Base-by-base conservation (phyloP, 2,888 invertebrate genomes). In the Elaeidobius kamerunicus region DNA sequence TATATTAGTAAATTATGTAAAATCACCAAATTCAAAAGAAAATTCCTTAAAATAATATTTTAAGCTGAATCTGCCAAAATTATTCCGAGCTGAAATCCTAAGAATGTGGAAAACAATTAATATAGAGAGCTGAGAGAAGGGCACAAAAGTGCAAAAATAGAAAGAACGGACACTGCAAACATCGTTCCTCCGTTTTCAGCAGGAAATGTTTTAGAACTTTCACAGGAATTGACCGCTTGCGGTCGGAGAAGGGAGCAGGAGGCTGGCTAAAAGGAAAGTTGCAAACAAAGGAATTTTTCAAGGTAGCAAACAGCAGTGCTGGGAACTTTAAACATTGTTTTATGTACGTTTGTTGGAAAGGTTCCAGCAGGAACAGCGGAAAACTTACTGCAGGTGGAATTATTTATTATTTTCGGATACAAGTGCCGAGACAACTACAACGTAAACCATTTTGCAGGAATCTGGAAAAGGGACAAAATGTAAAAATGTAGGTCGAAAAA, bases 161-260 rank as follows among this genome's bases (percentile, higher is more conserved):
- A 54, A 60, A 60, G 55, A 60, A 56, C 58, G 50, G 55, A 44
- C 53, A 56, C 55, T 53, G 55, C 44, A 47, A 56, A 50, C 51
- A 49, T 55, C 45, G 49, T 53, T 48, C 56, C 45, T 57, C 61
- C 65, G 66, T 66, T 66, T n/a, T 65, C 63, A 62, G 65, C 62
- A n/a, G n/a, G 61, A 66, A 68, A 67, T 65, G 66, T 63, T 65
- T 61, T 61, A 49, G 60, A 68, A 68, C 66, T 68, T 69, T 67
- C 65, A 63, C 65, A 62, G 66, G 61, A 67, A 65, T 65, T 68
- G 68, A 68, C 67, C 69, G 65, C 65, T 64, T 66, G 68, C 61
- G 69, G 69, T 67, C 44, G 58, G 60, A 57, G 61, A 62, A 30
- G 63, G 62, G 64, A 44, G 48, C 35, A 55, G 18, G 18, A 28